Evolutionary conservation across 2,888 invertebrate genomes (phyloP).

Genomic region (Harpalus rubripes): DNA sequence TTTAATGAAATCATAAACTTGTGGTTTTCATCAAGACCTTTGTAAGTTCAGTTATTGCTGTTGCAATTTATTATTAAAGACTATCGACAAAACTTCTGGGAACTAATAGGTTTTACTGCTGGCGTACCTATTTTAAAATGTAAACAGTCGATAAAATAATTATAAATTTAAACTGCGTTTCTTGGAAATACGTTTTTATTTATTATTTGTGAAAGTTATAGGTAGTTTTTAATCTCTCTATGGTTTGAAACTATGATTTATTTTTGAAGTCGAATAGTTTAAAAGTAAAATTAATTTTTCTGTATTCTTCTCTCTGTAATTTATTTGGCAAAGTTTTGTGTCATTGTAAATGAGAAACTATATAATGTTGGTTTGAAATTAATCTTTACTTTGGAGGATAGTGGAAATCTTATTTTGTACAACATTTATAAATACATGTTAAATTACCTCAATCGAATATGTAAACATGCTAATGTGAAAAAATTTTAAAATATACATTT

Average conservation of each 20-base stretch:
- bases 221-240: not conserved
- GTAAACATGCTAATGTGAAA: too few species aligned
- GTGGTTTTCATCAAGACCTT: not conserved
- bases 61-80: slow-evolving; percentile 30
- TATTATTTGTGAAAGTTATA: not conserved
- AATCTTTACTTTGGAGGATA: too few species aligned
- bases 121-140: slow-evolving; percentile 3
- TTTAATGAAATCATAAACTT: slow-evolving; percentile 48
- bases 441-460: too few species aligned
- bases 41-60: slow-evolving; percentile 8
- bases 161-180: slow-evolving; percentile 1
- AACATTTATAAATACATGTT: too few species aligned
- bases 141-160: slow-evolving; percentile 4
- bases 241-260: not conserved
- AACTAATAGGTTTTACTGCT: slow-evolving; percentile 13
- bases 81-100: slow-evolving; percentile 6
- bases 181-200: not conserved
- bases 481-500: too few species aligned
- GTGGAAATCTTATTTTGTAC: too few species aligned
- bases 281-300: not conserved
- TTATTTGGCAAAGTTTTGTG: not conserved
- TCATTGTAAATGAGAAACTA: not conserved
- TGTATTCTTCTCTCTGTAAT: not conserved
- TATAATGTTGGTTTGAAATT: too few species aligned
- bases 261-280: not conserved